Percentiles rank a stretch among this genome's conserved stretches.
Conservation (phyloP, 2,888 invertebrate genomes). For the Galeruca laticollis region DNA sequence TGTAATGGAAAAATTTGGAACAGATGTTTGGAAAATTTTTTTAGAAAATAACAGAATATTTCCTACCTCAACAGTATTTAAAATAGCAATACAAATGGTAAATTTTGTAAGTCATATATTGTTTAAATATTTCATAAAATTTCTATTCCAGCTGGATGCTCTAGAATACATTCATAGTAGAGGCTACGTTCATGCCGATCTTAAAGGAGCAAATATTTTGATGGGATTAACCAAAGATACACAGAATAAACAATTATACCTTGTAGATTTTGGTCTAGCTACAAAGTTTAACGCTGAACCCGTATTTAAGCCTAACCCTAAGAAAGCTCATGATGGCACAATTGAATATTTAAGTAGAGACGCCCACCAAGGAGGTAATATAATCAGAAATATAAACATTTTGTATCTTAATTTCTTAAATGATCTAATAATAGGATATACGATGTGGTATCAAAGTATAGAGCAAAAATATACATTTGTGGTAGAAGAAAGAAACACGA, state of each 20-base stretch:
- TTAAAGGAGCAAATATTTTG: slow-evolving; percentile 95
- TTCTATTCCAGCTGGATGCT: slow-evolving; percentile 79
- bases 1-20: slow-evolving; percentile 90
- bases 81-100: slow-evolving; percentile 88
- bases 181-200: slow-evolving; percentile 94
- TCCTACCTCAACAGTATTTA: slow-evolving; percentile 80
- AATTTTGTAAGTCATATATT: slow-evolving; percentile 51
- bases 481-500: too few species aligned
- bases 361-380: slow-evolving; percentile 88
- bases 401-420: too few species aligned
- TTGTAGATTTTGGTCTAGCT: slow-evolving; percentile 96
- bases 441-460: too few species aligned
- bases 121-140: slow-evolving; percentile 10
- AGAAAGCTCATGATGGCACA: slow-evolving; percentile 96
- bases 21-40: slow-evolving; percentile 85
- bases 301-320: slow-evolving; percentile 88
- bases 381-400: neutral
- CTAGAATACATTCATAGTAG: slow-evolving; percentile 92
- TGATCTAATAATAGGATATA: too few species aligned
- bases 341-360: slow-evolving; percentile 96
- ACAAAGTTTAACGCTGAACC: slow-evolving; percentile 77
- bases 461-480: too few species aligned
- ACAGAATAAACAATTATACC: slow-evolving; percentile 77
- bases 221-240: slow-evolving; percentile 77
- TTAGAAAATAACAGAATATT: slow-evolving; percentile 76